A percentile compares a stretch with the other conserved stretches of the same genome.
Conservation (phyloP, 2,888 invertebrate genomes). For the Byasa hedistus region DNA sequence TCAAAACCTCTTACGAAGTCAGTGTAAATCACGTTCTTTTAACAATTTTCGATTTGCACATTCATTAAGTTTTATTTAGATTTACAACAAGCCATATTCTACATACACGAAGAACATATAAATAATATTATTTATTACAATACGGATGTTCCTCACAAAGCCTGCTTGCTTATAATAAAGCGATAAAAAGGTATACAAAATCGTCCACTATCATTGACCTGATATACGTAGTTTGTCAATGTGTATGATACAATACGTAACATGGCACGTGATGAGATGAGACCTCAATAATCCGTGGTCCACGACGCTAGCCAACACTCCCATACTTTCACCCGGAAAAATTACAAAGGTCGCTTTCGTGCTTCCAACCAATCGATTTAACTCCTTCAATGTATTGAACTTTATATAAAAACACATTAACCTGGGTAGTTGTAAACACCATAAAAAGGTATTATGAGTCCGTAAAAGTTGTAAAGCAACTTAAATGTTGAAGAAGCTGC, state of each 20-base stretch:
- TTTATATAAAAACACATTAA: conserved; percentile 4
- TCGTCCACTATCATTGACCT: conserved; percentile 12
- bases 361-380: conserved; percentile 15
- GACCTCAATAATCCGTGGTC: conserved; percentile 23
- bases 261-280: conserved; percentile 23
- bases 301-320: conserved; percentile 31
- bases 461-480: neutral
- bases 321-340: conserved; percentile 42
- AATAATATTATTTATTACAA: neutral
- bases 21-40: neutral
- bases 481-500: neutral
- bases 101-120: neutral
- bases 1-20: neutral
- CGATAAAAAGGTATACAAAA: conserved; percentile 3
- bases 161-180: neutral
- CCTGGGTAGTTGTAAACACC: neutral
- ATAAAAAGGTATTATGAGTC: neutral
- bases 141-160: neutral
- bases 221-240: conserved; percentile 22
- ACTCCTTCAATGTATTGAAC: conserved; percentile 3
- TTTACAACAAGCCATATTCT: neutral
- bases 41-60: neutral
- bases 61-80: neutral
- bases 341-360: conserved; percentile 24
- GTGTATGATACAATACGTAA: conserved; percentile 25